Percentiles rank a stretch among this genome's conserved stretches.
Conservation (phyloP, 2,113 vertebrate genomes). For the Myotis lucifugus region DNA sequence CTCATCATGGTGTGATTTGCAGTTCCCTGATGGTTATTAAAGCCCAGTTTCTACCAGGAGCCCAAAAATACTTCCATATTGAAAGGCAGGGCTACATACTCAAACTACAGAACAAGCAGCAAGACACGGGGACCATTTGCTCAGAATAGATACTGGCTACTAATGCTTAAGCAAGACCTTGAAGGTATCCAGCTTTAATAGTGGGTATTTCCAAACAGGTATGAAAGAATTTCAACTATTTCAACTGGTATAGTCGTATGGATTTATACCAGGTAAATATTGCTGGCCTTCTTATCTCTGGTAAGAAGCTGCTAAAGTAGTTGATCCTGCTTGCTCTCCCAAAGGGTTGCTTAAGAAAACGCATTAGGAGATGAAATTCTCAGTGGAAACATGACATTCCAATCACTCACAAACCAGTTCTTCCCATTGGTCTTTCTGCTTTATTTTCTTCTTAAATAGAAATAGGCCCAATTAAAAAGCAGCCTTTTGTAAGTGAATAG, state of each 20-base stretch:
- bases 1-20: not conserved
- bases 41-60: not conserved
- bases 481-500: not conserved
- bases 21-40: not conserved
- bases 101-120: not conserved
- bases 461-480: not conserved
- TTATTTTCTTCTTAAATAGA: not conserved
- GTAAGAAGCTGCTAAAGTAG: not conserved
- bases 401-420: not conserved
- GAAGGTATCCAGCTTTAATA: not conserved
- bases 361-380: not conserved
- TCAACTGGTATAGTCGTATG: not conserved
- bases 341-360: not conserved
- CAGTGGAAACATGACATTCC: not conserved
- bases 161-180: not conserved
- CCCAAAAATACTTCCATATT: not conserved
- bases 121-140: not conserved
- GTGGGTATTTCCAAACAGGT: not conserved
- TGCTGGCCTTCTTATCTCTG: not conserved
- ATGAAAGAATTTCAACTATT: not conserved
- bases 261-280: not conserved
- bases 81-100: not conserved
- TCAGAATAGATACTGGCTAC: not conserved
- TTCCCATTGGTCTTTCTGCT: not conserved
- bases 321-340: not conserved